Conservation (phyloP, 30 jellyfish, hydroid and myxozoan genomes). For the Mastigias papua region DNA sequence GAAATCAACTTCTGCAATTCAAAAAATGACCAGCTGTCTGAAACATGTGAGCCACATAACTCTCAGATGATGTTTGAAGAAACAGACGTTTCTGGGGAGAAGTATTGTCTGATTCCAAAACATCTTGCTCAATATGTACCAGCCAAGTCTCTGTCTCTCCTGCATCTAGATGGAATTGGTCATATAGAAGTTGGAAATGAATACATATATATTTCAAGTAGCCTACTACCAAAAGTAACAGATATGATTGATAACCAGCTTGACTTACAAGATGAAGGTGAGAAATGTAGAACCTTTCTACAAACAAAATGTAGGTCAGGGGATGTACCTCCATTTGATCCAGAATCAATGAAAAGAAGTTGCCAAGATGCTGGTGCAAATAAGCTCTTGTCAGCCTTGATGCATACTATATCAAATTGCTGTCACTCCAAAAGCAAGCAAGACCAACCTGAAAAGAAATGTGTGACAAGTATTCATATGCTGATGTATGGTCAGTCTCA, state of each 20-base stretch:
- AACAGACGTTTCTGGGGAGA: neutral
- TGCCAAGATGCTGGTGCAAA: constrained; percentile 49
- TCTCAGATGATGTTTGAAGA: neutral
- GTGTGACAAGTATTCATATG: constrained; percentile 10
- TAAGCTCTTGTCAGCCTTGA: constrained; percentile 14
- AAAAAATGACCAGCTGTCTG: neutral
- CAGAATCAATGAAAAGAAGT: constrained; percentile 14
- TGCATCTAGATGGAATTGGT: neutral
- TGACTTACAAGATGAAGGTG: neutral
- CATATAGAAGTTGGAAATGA: neutral
- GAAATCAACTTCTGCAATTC: neutral
- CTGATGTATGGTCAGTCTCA: constrained; percentile 43
- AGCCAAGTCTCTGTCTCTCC: neutral
- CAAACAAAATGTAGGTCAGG: neutral
- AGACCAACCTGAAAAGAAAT: constrained; percentile 5
- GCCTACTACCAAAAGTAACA: neutral
- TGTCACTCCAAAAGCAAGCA: neutral
- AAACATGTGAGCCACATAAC: neutral
- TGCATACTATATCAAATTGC: neutral
- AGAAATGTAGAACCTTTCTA: neutral
- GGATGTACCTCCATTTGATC: constrained; percentile 16
- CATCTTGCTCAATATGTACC: neutral
- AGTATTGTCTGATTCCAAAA: neutral
- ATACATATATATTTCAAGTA: neutral
- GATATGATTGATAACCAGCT: neutral